A percentile compares a stretch with the other conserved stretches of the same genome.
Conservation (phyloP, 1,140 invertebrate genomes). For the Parasteatoda tepidariorum region DNA sequence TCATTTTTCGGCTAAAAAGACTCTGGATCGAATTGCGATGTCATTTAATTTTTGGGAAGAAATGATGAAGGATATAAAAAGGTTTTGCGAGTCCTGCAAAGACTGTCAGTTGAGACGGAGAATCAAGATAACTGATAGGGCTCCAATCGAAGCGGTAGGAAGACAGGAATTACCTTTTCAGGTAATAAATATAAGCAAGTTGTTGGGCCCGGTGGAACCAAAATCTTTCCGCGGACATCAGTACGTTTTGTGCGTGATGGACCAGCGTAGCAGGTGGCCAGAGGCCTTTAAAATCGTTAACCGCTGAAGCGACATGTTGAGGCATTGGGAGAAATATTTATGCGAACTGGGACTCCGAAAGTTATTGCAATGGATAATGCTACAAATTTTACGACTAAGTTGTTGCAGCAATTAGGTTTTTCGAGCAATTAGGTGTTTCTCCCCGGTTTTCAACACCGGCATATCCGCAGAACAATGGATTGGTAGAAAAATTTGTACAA, state of each 20-base stretch:
- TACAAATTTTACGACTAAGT: not conserved
- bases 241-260: constrained; percentile 1
- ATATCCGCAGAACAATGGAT: not conserved
- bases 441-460: not conserved
- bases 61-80: constrained; percentile 1
- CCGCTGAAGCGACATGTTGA: constrained; percentile 8
- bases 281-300: constrained; percentile 3
- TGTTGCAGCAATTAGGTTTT: not conserved
- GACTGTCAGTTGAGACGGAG: not conserved
- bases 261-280: not conserved
- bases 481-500: not conserved
- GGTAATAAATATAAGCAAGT: not conserved
- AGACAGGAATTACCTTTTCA: constrained; percentile 12
- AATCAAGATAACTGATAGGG: not conserved
- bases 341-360: constrained; percentile 6
- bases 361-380: constrained; percentile 21
- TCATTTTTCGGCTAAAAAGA: constrained; percentile 4
- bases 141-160: not conserved
- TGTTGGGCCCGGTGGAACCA: not conserved
- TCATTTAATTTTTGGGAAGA: constrained; percentile 4
- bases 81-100: not conserved
- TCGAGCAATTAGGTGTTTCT: not conserved
- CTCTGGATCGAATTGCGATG: not conserved
- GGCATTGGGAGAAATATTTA: not conserved
- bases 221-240: not conserved